A percentile compares a stretch with the other conserved stretches of the same genome.
These are phyloP conservation scores for Xestia sexstrigata DNA, from an alignment of 2,888 invertebrate species.

Conservation along the genomic window DNA sequence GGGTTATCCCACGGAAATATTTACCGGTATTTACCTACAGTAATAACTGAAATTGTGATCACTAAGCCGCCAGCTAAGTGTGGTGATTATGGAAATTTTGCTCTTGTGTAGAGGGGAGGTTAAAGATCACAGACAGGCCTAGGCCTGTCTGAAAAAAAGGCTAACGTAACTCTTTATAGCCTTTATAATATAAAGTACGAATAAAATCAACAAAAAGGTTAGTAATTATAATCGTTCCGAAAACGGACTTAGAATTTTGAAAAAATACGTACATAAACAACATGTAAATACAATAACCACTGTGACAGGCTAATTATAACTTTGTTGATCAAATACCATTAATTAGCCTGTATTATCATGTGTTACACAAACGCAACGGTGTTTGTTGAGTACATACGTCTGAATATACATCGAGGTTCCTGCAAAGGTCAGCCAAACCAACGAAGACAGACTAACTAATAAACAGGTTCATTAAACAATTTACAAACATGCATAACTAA, in stretches of 20 bases:
- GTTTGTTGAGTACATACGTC: conserved; percentile 22
- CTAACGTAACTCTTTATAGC: no score
- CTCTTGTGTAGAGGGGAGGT: no score
- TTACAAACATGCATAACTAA: not conserved
- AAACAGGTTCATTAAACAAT: not conserved
- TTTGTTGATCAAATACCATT: conserved; percentile 35
- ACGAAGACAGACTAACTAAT: not conserved
- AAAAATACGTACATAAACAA: not conserved
- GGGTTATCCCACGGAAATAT: no score
- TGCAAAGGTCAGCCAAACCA: not conserved
- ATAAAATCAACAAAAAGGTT: not conserved
- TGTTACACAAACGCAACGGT: conserved; percentile 39
- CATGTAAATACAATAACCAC: not conserved
- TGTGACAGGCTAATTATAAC: conserved; percentile 1
- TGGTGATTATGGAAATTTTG: no score
- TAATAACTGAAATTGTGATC: no score
- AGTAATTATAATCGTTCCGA: not conserved
- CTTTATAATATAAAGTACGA: no score
- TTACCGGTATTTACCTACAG: no score
- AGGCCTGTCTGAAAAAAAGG: no score
- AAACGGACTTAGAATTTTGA: not conserved
- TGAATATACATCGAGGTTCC: not conserved
- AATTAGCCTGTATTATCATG: conserved; percentile 17
- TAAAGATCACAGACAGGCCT: no score
- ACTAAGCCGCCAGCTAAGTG: no score